Base-by-base conservation (phyloP, 2,888 invertebrate species). In the Embidobia sp. region DNA sequence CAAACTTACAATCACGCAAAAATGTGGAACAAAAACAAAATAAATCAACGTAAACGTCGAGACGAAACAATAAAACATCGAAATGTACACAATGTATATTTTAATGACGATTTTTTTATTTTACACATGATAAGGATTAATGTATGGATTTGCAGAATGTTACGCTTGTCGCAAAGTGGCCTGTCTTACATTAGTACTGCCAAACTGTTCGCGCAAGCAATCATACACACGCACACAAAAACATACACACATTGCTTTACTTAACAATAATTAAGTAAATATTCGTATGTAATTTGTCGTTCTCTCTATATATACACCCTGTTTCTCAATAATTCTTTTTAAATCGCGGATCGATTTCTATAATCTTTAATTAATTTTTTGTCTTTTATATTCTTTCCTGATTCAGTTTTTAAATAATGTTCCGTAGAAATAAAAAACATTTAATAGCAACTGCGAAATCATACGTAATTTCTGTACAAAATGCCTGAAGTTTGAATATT, bases 231-330 rank as follows among this genome's bases (percentile, higher is more conserved):
- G 76, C 61, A 72, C 59, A 53, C 63, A 67, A 53, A 53, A 80
- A 73, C 72, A 46, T 80, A 74, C 48, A 31, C 64, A 7, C 15
- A 5, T 10, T 4, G 7, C 15, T 57, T 74, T 74, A 66, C 85
- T 85, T 87, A 87, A 82, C 81, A 80, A 77, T 88, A 88, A 86
- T 89, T 89, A 89, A 89, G 88, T 89, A 89, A 89, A 88, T 88
- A 87, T 86, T 87, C 82, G 81, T 87, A 85, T 83, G 64, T 66
- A 79, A 78, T 72, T 85, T 84, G 84, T 82, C 86, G 74, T 42
- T 77, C 53, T 85, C 81, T 87, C 81, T 88, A 86, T 88, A 89
- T 88, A 80, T 88, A 89, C 88, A 89, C 89, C 88, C 89, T 88
- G 88, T 88, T 85, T 40, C 19, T 74, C 66, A 79, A 74, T 77